These are phyloP conservation scores for Parauchenoglanis punctatus DNA, from an alignment of 2,797 vertebrate species.

Conservation along the genomic window DNA sequence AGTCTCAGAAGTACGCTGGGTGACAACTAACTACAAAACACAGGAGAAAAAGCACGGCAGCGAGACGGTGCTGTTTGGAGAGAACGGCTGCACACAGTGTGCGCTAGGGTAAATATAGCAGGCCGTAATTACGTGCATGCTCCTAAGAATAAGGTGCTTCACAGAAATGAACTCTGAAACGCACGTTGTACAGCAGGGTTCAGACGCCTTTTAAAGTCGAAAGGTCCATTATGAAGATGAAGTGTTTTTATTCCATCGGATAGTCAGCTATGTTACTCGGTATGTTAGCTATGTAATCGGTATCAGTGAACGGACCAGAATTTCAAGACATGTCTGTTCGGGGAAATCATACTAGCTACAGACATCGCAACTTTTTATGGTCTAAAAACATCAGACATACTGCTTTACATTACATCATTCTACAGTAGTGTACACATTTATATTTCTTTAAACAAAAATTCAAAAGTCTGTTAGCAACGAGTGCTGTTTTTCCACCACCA, in stretches of 20 bases:
- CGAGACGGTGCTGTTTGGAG: background rate
- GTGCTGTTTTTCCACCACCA: background rate
- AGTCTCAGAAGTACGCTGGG: constrained; percentile 45
- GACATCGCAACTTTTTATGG: background rate
- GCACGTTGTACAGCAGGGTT: background rate
- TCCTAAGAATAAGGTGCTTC: background rate
- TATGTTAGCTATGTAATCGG: background rate
- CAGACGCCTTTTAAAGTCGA: background rate
- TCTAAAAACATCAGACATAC: background rate
- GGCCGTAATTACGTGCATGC: constrained; percentile 5
- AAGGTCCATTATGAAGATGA: background rate
- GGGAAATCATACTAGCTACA: background rate
- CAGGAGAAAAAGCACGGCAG: background rate
- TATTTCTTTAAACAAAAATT: background rate
- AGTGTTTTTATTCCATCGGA: background rate
- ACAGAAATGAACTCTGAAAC: background rate
- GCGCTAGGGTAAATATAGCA: constrained; percentile 20
- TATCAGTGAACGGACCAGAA: background rate
- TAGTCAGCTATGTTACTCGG: background rate
- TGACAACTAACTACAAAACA: background rate
- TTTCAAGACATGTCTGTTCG: background rate
- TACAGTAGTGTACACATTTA: background rate
- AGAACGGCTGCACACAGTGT: background rate
- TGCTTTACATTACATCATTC: background rate
- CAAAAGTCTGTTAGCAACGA: background rate